These are phyloP conservation scores for Venustaconcha ellipsiformis DNA, from an alignment of 1,140 invertebrate species.

Conservation along the genomic window DNA sequence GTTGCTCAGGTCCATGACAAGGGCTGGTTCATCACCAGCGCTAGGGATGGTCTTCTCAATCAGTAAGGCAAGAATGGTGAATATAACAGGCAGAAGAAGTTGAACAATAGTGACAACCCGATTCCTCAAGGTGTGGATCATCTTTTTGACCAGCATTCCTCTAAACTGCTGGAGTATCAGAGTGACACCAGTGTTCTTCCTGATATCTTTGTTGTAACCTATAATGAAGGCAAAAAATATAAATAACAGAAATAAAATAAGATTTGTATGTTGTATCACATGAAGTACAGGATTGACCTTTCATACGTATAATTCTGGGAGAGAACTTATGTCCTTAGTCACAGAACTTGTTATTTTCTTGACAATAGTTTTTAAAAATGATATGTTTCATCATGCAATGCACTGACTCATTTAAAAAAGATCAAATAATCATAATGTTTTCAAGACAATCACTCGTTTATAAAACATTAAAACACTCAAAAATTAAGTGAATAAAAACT, in stretches of 20 bases:
- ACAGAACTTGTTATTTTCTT: no score
- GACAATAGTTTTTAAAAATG: no score
- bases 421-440: no score
- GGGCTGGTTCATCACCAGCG: slow-evolving; percentile 52
- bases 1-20: slow-evolving; percentile 43
- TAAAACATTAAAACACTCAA: no score
- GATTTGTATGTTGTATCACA: no score
- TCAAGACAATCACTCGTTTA: no score
- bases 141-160: slow-evolving; percentile 68
- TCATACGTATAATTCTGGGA: not conserved
- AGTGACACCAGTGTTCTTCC: slow-evolving; percentile 40
- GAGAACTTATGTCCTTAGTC: no score
- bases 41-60: slow-evolving; percentile 60
- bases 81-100: slow-evolving; percentile 63
- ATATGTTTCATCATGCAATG: no score
- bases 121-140: slow-evolving; percentile 65
- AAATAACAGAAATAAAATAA: not conserved
- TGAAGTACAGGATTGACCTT: no score
- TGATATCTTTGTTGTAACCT: slow-evolving; percentile 38
- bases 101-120: slow-evolving; percentile 56
- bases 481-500: no score
- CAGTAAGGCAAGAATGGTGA: slow-evolving; percentile 62
- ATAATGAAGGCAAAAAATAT: slow-evolving; percentile 5
- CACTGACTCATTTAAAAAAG: no score
- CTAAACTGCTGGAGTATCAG: slow-evolving; percentile 59